These are phyloP conservation scores for Lophotis ruficrista DNA, from an alignment of 2,113 vertebrate species.

Conservation along the genomic window DNA sequence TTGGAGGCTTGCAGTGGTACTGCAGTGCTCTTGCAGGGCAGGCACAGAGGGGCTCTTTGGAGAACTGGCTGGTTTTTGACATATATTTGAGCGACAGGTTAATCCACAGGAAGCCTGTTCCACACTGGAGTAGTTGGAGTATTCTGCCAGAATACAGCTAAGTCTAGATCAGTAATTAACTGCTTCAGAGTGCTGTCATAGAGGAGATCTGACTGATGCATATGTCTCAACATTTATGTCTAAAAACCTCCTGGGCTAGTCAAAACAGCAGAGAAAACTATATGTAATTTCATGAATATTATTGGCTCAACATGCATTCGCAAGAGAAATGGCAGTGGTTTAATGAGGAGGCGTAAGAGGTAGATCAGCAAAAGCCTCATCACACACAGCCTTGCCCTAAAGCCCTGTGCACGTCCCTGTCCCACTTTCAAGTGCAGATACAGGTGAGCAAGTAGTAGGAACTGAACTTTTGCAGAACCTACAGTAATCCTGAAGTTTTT, in stretches of 20 bases:
- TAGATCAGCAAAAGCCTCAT: background rate
- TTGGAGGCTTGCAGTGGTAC: background rate
- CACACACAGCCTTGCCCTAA: background rate
- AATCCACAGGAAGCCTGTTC: background rate
- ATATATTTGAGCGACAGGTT: background rate
- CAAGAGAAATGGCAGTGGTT: background rate
- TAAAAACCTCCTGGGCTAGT: background rate
- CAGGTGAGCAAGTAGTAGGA: background rate
- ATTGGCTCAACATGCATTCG: background rate
- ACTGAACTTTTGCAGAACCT: background rate
- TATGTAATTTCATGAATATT: background rate
- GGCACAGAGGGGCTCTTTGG: background rate
- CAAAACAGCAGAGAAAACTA: background rate
- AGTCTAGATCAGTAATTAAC: background rate
- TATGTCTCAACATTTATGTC: background rate
- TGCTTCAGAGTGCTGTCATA: background rate
- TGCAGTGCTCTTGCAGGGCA: background rate
- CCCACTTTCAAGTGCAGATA: background rate
- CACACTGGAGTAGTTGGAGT: background rate
- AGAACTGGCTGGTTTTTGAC: background rate
- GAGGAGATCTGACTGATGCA: background rate
- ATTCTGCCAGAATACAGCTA: too few relatives aligned
- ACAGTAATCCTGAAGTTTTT: background rate
- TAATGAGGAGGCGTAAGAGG: rapidly evolving
- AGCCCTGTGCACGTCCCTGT: rapidly evolving